phyloP scores from a whole-genome alignment of 2,113 vertebrate species.

The Myiopsitta monachus region DNA sequence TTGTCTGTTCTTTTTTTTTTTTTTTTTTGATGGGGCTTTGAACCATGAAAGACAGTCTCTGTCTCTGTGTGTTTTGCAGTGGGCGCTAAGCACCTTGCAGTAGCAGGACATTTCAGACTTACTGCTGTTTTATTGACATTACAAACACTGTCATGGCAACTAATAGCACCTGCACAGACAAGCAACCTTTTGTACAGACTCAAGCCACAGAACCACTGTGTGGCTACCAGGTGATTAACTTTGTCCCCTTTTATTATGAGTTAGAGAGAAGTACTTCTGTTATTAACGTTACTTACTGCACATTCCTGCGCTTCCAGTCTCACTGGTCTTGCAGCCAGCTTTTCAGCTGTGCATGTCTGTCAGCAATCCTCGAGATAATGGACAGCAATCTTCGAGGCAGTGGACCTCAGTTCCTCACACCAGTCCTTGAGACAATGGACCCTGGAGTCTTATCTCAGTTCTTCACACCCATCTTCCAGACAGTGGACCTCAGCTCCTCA shows the following conservation, averaged over 20 bases:
- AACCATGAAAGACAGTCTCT: neutral
- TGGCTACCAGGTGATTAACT: neutral
- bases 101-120: neutral
- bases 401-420: neutral
- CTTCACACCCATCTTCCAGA: neutral
- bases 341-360: neutral
- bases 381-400: neutral
- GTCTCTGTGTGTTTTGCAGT: neutral
- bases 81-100: neutral
- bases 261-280: neutral
- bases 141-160: constrained; percentile 9
- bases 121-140: neutral
- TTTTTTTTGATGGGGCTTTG: neutral
- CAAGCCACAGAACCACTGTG: neutral
- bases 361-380: neutral
- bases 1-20: neutral
- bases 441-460: neutral
- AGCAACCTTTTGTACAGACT: neutral
- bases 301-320: neutral
- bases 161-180: neutral
- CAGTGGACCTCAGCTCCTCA: neutral
- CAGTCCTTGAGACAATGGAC: neutral
- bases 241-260: neutral
- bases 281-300: neutral
- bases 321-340: neutral